Evolutionary conservation across 2,113 vertebrate species (phyloP), one percentile per base, ranked within the genome.

Genomic region (Psittacus erithacus): DNA sequence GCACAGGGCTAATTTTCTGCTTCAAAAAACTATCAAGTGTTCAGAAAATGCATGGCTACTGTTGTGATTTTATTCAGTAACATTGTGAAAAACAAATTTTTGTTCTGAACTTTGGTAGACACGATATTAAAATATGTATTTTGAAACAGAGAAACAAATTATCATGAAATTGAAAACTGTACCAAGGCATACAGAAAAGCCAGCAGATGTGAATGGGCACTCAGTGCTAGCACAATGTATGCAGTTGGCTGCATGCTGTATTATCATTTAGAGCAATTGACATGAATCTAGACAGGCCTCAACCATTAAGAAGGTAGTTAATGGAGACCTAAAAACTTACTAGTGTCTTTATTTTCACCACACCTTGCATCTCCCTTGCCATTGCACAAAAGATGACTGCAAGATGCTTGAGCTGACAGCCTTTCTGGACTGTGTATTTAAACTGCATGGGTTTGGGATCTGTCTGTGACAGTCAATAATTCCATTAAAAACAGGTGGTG

Each of bases 161-260:
- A 18, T 22, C 16, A 18, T 52, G 8, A 68, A 80, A 73, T 43
- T 70, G 50, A 70, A 91, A 35, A 33, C 8, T 29, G 1, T 16
- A 41, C 8, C 35, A 68, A 93, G 59, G 47, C 17, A 49, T 33
- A 53, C 3, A 27, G 27, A 69, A 25, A 38, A 92, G 33, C 22
- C 2, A 85, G 41, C 9, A 85, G 17, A 67, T 28, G 28, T 14
- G 39, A 77, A 70, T 10, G 12, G 11, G 8, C 4, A 17, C 11
- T 60, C 33, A 9, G 23, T 35, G 23, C 12, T 77, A 69, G 39
- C 3, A 24, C 0, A 0, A 0, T 16, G 10, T 10, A 10, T 6
- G 1, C 3, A 2, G 11, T 64, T 70, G 92, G 14, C 29, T 70
- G 25, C 14, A n/a, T 0, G 17, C 44, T 74, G 29, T 8, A 7